Base-by-base conservation (phyloP, 2,113 vertebrate genomes). In the Colius striatus region DNA sequence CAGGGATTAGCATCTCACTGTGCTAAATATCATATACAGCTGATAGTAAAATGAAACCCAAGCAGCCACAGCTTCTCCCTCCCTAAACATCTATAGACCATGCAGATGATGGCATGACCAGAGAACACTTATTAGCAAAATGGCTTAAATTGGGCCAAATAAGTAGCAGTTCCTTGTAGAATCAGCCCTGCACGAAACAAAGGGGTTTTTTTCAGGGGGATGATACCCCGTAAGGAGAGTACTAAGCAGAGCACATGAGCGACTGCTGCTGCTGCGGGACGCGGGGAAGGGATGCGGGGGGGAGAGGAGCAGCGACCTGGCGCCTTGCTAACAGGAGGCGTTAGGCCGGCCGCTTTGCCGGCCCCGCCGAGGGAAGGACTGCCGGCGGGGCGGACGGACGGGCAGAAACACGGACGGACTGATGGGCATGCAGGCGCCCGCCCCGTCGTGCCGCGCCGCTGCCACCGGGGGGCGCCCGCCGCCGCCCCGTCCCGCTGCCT, bases 221-320 rank as follows among this genome's bases (percentile, higher is more conserved):
- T 2, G 30, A 1, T 11, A 11, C 3, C 4, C 0, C 26, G 0
- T 11, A 5, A 23, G 72, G 20, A 22, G 20, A 20, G 9, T 3
- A 13, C 32, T 16, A 0, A 32, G 22, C 13, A 4, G 48, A 29
- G 22, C 19, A 5, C 45, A 3, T 0, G 22, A 34, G 36, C n/a
- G 38, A 12, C 38, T 1, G 22, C 2, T 4, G 26, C 16, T 4
- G 38, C 66, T 6, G 60, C 3, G 20, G 23, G 6, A 36, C 15
- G 11, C 11, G 34, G 12, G 2, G 5, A 3, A 16, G 10, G 48
- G 20, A 21, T 41, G 22, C 5, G 3, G 25, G 5, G 6, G 9
- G 8, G 34, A 27, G 23, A 30, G 55, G 14, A 25, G 26, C 25
- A 15, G 7, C 6, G 5, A 3, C n/a, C 13, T 13, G 34, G 5